phyloP scores from a whole-genome alignment of 2,888 invertebrate genomes.

The Scaptomyza parva region DNA sequence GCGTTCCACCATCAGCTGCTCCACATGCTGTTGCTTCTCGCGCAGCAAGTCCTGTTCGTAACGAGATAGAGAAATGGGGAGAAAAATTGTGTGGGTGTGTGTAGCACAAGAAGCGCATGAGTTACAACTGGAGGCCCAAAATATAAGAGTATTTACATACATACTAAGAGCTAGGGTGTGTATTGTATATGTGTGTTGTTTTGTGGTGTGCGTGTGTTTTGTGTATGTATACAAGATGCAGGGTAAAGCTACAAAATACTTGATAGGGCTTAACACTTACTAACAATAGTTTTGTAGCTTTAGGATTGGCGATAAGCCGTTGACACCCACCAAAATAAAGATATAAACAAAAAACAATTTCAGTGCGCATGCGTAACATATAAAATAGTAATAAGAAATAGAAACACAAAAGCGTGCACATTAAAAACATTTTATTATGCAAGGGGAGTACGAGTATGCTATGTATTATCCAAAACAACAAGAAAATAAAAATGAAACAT shows the following conservation, averaged over 20 bases:
- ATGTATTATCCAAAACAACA: constrained; percentile 13
- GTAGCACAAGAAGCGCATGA: constrained; percentile 55
- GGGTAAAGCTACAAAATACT: constrained; percentile 14
- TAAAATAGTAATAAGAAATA: constrained; percentile 24
- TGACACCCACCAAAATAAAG: constrained; percentile 24
- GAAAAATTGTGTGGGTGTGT: constrained; percentile 20
- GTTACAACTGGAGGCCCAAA: constrained; percentile 36
- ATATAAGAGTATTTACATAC: constrained; percentile 18
- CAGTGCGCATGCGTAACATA: constrained; percentile 53
- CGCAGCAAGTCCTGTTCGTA: constrained; percentile 91
- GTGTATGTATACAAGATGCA: constrained; percentile 43
- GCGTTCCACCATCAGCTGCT: constrained; percentile 94
- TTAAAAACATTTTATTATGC: constrained; percentile 55
- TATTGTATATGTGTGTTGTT: not conserved
- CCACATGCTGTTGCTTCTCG: constrained; percentile 97
- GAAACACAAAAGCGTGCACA: constrained; percentile 74
- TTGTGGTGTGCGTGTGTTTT: constrained; percentile 28
- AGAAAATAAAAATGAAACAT: constrained; percentile 26
- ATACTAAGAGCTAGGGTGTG: constrained; percentile 9
- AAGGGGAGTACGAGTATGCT: constrained; percentile 17
- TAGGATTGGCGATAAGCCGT: constrained; percentile 15
- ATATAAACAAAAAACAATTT: constrained; percentile 23
- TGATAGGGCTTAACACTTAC: not conserved
- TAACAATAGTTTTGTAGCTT: constrained; percentile 29
- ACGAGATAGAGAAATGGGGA: constrained; percentile 18